Evolutionary conservation across 2,797 vertebrate genomes (phyloP).

Genomic region (Dipus sagitta): DNA sequence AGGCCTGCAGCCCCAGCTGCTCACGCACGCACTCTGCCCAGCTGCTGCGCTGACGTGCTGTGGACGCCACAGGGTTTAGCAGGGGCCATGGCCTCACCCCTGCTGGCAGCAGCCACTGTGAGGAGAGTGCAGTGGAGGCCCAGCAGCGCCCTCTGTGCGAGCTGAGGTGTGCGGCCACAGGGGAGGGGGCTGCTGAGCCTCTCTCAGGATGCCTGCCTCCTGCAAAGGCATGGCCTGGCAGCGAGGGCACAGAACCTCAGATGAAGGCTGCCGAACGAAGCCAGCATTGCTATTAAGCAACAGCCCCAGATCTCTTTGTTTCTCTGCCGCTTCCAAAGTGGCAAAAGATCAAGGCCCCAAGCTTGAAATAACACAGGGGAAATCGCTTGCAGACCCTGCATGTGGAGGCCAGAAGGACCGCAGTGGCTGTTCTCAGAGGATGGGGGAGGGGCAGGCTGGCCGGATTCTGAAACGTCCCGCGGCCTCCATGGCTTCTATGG

Average conservation of each 20-base stretch:
- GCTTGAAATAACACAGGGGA: slow-evolving; percentile 84
- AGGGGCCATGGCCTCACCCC: background rate
- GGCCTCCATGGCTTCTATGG: background rate
- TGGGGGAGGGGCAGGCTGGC: slow-evolving; percentile 66
- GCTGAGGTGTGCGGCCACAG: background rate
- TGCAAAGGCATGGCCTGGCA: background rate
- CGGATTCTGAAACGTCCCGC: slow-evolving; percentile 28
- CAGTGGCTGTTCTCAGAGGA: slow-evolving; percentile 56
- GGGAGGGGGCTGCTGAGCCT: slow-evolving; percentile 31
- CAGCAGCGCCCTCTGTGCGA: background rate
- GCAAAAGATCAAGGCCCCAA: slow-evolving; percentile 84
- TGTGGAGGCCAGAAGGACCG: slow-evolving; percentile 88
- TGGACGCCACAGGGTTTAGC: background rate
- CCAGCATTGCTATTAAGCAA: background rate
- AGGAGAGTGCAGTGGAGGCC: background rate
- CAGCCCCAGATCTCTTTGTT: slow-evolving; percentile 52
- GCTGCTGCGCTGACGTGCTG: background rate
- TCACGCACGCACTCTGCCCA: background rate
- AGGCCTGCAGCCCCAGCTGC: background rate
- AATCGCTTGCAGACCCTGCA: slow-evolving; percentile 84
- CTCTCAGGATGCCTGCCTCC: background rate
- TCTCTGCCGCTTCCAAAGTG: slow-evolving; percentile 58
- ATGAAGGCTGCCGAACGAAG: background rate
- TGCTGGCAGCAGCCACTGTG: background rate
- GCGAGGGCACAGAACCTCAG: background rate